These are phyloP conservation scores for Tetraneura akinire DNA, from an alignment of 1,140 invertebrate genomes.

Conservation along the genomic window DNA sequence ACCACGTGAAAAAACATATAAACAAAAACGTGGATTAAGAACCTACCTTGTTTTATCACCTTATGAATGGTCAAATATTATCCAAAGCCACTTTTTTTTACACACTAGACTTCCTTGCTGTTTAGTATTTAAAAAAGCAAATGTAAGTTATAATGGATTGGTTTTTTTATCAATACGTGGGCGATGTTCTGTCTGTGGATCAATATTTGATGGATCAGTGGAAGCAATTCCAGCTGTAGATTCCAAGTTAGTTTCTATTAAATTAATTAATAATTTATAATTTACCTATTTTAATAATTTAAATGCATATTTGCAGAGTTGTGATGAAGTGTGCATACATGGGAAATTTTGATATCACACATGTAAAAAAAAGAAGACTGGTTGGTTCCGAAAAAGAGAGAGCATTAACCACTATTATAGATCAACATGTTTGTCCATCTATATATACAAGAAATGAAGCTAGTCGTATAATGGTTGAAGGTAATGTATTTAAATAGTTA, in stretches of 20 bases:
- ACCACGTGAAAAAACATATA: too few species aligned
- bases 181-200: background rate
- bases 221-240: background rate
- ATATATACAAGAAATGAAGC: background rate
- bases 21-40: too few species aligned
- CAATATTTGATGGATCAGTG: background rate
- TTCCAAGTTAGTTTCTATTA: background rate
- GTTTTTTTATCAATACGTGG: constrained; percentile 17
- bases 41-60: too few species aligned
- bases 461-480: background rate
- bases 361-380: background rate
- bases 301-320: background rate
- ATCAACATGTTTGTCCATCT: background rate
- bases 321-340: background rate
- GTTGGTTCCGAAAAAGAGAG: background rate
- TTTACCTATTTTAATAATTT: background rate
- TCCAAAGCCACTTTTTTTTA: background rate
- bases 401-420: background rate
- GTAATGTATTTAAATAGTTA: too few species aligned
- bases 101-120: background rate
- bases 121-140: background rate
- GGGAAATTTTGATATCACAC: background rate
- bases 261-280: background rate
- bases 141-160: background rate
- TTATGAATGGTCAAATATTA: background rate